Evolutionary conservation across 2,797 vertebrate species (phyloP), one percentile per base, ranked within the genome.

Genomic region (Sebastes variabilis): DNA sequence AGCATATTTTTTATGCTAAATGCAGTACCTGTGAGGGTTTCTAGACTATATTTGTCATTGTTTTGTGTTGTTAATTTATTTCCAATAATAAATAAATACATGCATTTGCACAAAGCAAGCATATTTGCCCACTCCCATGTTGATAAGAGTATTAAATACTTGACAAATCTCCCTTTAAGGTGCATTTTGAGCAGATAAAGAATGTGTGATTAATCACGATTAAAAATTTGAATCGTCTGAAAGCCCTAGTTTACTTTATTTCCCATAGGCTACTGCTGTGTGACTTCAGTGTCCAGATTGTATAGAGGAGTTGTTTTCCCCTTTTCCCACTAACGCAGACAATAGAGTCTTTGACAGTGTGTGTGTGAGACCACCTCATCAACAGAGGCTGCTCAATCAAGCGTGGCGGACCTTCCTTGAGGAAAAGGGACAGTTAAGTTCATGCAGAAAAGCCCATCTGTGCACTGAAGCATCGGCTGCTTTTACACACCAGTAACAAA

Each of bases 291-390:
- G 25, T 58, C 32, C 30, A 68, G 60, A 58, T 59, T 84, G 27
- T 54, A 56, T 16, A 0, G 29, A 66, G 56, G 18, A 66, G 36
- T 52, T 32, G 59, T 54, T 58, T 34, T 5, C 22, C 46, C 20
- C 20, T 42, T 62, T 36, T 5, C 1, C 1, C 55, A 16, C 6
- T 75, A 65, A 67, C 46, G 14, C 64, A 87, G 56, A 92, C 91
- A 92, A 93, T 79, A 72, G 82, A 74, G 4, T 70, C 82, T 89
- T 83, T 90, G 70, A 87, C 83, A 36, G 46, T 32, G 54, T 20
- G 22, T 58, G 52, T 55, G 59, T 73, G 81, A 54, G 64, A 56
- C 56, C 68, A 82, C 66, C 66, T 84, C 71, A 86, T 75, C 64
- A 80, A 79, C 68, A 66, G 42, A 66, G 66, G 36, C 71, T 66